These are phyloP conservation scores for Xenus cinereus DNA, from an alignment of 2,113 vertebrate species.

Conservation along the genomic window DNA sequence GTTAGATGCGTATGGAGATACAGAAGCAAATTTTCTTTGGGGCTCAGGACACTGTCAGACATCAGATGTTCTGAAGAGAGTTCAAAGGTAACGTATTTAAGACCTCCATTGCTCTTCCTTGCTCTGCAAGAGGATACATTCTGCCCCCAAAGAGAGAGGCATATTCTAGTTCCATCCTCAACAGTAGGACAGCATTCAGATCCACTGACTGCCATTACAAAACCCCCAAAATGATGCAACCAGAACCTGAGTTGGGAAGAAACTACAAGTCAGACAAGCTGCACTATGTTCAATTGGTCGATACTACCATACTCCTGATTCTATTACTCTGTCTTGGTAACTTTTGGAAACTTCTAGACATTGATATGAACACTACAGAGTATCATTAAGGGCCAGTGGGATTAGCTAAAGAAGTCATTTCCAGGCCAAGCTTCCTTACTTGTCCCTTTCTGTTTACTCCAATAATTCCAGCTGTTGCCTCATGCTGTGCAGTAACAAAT, in stretches of 20 bases:
- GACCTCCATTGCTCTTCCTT: background rate
- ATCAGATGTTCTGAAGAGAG: background rate
- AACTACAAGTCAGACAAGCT: background rate
- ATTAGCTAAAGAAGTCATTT: background rate
- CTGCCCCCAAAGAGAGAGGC: too few relatives aligned
- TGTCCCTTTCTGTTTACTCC: constrained; percentile 98
- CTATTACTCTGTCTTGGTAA: background rate
- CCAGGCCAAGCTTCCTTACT: constrained; percentile 71
- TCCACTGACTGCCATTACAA: background rate
- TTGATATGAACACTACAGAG: background rate
- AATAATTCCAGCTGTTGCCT: constrained; percentile 97
- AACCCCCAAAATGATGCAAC: background rate
- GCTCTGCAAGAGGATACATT: background rate
- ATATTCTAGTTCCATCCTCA: background rate
- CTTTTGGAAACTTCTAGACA: background rate
- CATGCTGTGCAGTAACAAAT: constrained; percentile 96
- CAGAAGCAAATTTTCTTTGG: background rate
- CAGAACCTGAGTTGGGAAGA: background rate
- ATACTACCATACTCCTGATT: background rate
- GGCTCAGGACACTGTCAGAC: background rate
- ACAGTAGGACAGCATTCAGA: background rate
- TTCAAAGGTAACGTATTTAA: background rate
- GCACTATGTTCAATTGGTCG: background rate
- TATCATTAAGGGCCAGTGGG: background rate
- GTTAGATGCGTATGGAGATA: background rate